Evolutionary conservation across 2,113 vertebrate species (phyloP).

Genomic region (Tragelaphus buxtoni): DNA sequence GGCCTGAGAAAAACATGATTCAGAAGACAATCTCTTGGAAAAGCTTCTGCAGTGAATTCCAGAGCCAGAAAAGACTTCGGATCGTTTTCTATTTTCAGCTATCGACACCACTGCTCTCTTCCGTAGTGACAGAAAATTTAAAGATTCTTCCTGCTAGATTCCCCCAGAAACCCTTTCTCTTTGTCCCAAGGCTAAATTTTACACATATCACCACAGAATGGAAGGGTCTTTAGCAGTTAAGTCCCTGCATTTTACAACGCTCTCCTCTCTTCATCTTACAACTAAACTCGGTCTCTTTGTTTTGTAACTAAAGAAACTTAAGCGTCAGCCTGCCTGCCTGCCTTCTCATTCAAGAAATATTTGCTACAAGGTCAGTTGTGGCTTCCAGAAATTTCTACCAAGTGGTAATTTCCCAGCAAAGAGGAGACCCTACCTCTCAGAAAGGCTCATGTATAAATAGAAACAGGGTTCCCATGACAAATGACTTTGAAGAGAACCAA

Average conservation of each 20-base stretch:
- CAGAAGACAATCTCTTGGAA: not conserved
- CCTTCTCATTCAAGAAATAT: not conserved
- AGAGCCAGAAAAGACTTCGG: not conserved
- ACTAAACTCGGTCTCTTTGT: not conserved
- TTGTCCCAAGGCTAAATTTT: not conserved
- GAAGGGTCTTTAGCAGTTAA: not conserved
- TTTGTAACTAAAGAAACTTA: not conserved
- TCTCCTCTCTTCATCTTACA: not conserved
- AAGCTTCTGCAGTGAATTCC: not conserved
- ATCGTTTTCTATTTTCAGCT: not conserved
- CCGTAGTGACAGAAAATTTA: not conserved
- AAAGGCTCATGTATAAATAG: not conserved
- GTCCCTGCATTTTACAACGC: not conserved
- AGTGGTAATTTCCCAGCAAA: not conserved
- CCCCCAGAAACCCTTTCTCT: not conserved
- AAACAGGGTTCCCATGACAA: not conserved
- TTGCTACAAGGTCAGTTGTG: not conserved
- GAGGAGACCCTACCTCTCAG: not conserved
- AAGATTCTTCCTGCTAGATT: not conserved
- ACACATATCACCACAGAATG: not conserved
- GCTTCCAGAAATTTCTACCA: constrained; percentile 15
- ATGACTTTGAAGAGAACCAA: not conserved
- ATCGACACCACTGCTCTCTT: not conserved
- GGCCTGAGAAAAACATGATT: not conserved
- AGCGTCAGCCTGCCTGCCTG: not conserved